These are phyloP conservation scores for Onthophagus taurus DNA, from an alignment of 1,140 invertebrate genomes.

Conservation along the genomic window DNA sequence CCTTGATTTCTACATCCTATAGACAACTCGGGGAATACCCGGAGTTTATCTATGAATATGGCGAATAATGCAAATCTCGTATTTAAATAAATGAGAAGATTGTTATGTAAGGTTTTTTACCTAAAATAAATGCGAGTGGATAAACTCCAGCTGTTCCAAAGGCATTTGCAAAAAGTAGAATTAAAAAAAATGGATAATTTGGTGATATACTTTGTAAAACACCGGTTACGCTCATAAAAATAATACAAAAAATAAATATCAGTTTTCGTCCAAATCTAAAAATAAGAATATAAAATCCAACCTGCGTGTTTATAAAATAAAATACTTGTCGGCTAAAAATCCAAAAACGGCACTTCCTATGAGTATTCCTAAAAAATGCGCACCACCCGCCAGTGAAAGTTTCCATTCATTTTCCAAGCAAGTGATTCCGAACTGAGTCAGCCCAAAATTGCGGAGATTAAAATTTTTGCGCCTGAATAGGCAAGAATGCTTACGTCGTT, in stretches of 20 bases:
- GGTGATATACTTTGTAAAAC: constrained; percentile 44
- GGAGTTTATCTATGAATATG: too few relatives aligned
- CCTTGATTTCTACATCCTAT: too few relatives aligned
- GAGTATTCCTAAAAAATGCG: constrained; percentile 51
- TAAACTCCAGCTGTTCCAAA: constrained; percentile 51
- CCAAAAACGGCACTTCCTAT: constrained; percentile 48
- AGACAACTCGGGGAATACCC: too few relatives aligned
- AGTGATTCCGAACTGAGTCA: constrained; percentile 45
- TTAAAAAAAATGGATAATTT: constrained; percentile 44
- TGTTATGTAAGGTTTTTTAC: too few relatives aligned
- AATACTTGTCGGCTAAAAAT: constrained; percentile 48
- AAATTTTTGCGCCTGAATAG: not conserved
- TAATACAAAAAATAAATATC: constrained; percentile 44
- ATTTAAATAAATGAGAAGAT: too few relatives aligned
- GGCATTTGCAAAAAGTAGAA: constrained; percentile 49
- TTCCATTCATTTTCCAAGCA: constrained; percentile 53
- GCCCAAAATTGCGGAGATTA: not conserved
- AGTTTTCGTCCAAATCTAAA: constrained; percentile 50
- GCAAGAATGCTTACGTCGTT: constrained; percentile 39
- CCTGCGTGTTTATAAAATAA: not conserved
- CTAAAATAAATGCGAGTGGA: constrained; percentile 52
- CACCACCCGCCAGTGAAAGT: constrained; percentile 50
- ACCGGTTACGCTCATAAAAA: constrained; percentile 48
- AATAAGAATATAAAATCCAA: constrained; percentile 7
- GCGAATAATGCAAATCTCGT: too few relatives aligned